phyloP scores from a whole-genome alignment of 2,113 vertebrate species.

The Stercorarius parasiticus region DNA sequence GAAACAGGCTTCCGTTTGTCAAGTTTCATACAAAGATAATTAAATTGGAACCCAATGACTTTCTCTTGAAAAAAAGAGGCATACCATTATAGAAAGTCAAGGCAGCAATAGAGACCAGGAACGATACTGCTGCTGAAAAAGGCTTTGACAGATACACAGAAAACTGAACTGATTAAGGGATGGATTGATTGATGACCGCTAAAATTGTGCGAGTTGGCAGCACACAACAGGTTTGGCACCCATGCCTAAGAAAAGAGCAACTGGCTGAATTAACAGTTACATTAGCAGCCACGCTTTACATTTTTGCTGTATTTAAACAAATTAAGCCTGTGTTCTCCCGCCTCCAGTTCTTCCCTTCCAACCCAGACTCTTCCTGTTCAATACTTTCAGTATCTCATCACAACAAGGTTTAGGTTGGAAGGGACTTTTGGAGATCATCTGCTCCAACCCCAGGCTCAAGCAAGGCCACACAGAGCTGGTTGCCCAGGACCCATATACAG shows the following conservation, averaged over 20 bases:
- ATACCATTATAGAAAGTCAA: neutral
- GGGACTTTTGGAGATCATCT: neutral
- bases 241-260: neutral
- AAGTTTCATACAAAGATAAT: neutral
- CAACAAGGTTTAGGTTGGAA: neutral
- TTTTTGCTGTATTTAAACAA: neutral
- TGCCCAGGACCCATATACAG: neutral
- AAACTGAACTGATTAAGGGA: neutral
- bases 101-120: neutral
- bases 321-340: neutral
- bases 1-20: neutral
- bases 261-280: neutral
- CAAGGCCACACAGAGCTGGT: neutral
- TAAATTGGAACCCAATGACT: neutral
- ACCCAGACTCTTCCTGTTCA: neutral
- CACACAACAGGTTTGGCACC: neutral
- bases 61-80: neutral
- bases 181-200: neutral
- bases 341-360: neutral
- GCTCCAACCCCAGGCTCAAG: neutral
- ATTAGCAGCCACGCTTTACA: neutral
- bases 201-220: neutral
- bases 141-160: neutral
- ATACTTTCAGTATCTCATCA: neutral
- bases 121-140: neutral